Conservation (phyloP, 1,140 invertebrate genomes). For the Papilio glaucus region DNA sequence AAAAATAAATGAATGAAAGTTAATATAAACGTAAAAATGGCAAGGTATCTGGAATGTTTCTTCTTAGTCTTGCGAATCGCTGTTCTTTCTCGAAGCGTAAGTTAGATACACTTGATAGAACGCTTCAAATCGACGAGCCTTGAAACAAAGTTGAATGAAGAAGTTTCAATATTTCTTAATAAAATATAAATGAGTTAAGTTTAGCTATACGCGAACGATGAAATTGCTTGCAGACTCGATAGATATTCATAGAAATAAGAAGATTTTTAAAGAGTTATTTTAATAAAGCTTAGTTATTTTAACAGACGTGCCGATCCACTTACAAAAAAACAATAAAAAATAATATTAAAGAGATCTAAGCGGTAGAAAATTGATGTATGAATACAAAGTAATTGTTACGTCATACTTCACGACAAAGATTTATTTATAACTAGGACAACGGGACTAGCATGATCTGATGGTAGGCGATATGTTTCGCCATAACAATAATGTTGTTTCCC, state of each 20-base stretch:
- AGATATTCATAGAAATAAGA: conserved; percentile 37
- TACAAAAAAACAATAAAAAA: no score
- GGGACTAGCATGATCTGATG: no score
- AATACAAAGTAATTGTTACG: no score
- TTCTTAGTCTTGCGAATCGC: conserved; percentile 28
- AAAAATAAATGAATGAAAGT: neutral
- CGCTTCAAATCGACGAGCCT: conserved; percentile 66
- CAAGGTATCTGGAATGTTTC: conserved; percentile 18
- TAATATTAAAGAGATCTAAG: no score
- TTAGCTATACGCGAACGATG: conserved; percentile 60
- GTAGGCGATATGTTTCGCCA: no score
- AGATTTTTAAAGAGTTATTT: conserved; percentile 39
- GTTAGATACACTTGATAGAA: conserved; percentile 58
- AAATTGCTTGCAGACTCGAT: conserved; percentile 42
- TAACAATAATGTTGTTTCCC: no score
- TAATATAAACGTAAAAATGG: conserved; percentile 14
- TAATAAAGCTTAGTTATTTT: conserved; percentile 37
- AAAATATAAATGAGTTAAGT: conserved; percentile 71
- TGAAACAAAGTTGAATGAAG: conserved; percentile 67
- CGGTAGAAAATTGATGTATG: no score
- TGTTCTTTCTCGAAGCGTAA: conserved; percentile 52
- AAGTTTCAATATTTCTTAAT: conserved; percentile 72
- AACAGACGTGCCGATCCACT: neutral
- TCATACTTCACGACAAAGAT: no score
- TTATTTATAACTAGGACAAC: no score